Evolutionary conservation across 2,113 vertebrate species (phyloP), one percentile per base, ranked within the genome.

Genomic region (Tragelaphus imberbis): DNA sequence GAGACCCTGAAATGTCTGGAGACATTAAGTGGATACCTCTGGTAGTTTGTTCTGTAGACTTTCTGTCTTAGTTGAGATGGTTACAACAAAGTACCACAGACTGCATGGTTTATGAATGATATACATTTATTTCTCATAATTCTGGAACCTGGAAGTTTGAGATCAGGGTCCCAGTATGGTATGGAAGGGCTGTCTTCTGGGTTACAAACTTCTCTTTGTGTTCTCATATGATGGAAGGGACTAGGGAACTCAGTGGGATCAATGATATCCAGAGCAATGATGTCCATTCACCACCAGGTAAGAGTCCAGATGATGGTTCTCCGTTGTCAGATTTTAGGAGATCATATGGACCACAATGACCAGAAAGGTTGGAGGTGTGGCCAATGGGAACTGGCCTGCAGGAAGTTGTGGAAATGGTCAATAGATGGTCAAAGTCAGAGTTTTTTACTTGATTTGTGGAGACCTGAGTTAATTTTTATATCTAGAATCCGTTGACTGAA

Each of bases 281-380:
- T 65, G 44, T 2, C 8, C 30, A 51, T 92, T 30, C 84, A 44
- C 9, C 11, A n/a, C 53, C 21, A 96, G 17, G 7, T 59, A 44
- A 84, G n/a, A 51, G 7, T 2, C 75, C 68, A 63, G 51, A 55
- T 71, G 33, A 21, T 33, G 14, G 12, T 21, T 59, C 21, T 88
- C 80, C 30, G 0, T 28, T 91, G 7, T 12, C 3, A 84, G 21
- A 77, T n/a, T 23, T 0, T 28, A 71, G 25, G n/a, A 84, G 49
- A 25, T 23, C 77, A 19, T 79, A 85, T 33, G 30, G 65, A 40
- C 28, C 28, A 58, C 55, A 65, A 25, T 55, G 47, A 75, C 7
- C 25, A 80, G 13, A 10, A 59, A n/a, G 3, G 1, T 55, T 55
- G n/a, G 77, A 86, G 40, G 14, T 56, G 2, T 0, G 7, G 23